A percentile compares a stretch with the other conserved stretches of the same genome.
Evolutionary conservation across 2,888 invertebrate species (phyloP).

Genomic region (Apamea crenata): DNA sequence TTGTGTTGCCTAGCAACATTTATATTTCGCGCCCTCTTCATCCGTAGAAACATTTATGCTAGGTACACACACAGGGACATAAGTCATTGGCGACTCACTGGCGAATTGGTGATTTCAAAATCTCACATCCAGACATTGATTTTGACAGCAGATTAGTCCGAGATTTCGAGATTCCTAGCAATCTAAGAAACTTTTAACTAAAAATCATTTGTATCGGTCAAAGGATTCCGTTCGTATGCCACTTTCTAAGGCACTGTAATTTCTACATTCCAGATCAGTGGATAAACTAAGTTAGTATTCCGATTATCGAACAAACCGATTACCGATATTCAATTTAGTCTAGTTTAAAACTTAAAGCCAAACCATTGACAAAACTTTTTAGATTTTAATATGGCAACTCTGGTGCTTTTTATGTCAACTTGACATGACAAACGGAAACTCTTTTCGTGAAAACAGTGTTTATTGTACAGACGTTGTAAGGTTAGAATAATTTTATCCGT

Average conservation of each 20-base stretch:
- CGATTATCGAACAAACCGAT: background rate
- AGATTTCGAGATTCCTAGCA: background rate
- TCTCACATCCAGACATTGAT: background rate
- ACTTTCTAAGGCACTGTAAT: background rate
- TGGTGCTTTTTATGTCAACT: conserved; percentile 56
- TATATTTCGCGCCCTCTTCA: conserved; percentile 46
- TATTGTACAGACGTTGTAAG: conserved; percentile 85
- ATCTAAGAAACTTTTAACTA: no score
- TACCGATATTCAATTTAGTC: background rate
- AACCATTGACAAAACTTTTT: conserved; percentile 16
- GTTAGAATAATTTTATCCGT: conserved; percentile 84
- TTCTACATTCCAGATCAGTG: background rate
- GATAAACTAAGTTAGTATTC: no score
- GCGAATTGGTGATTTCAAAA: background rate
- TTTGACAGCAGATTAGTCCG: background rate
- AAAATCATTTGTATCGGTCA: background rate
- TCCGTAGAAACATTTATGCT: background rate
- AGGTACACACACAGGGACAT: background rate
- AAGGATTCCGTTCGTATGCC: background rate
- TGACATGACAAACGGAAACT: conserved; percentile 70
- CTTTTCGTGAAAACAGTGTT: conserved; percentile 83
- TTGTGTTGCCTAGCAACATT: conserved; percentile 71
- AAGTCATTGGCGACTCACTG: background rate
- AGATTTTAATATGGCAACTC: conserved; percentile 43
- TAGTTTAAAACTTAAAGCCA: background rate